These are phyloP conservation scores for Brachyhypopomus occidentalis DNA, from an alignment of 2,113 vertebrate species.

Conservation along the genomic window DNA sequence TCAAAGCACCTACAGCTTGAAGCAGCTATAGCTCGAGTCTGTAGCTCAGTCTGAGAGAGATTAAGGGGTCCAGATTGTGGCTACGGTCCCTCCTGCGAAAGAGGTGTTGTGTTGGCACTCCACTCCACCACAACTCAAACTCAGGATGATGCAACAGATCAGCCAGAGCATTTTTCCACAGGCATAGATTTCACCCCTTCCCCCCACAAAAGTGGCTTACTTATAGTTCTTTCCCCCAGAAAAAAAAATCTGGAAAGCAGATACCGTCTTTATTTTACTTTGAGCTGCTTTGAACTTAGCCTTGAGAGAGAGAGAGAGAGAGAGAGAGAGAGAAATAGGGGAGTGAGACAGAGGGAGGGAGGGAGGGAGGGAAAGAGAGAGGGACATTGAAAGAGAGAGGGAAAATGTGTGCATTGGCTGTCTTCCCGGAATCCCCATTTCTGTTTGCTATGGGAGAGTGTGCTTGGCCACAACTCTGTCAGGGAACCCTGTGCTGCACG, in stretches of 20 bases:
- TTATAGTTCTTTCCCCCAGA: slow-evolving; percentile 48
- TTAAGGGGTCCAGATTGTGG: neutral
- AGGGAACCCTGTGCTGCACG: slow-evolving; percentile 57
- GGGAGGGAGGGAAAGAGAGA: slow-evolving; percentile 23
- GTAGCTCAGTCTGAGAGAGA: neutral
- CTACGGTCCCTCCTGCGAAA: slow-evolving; percentile 17
- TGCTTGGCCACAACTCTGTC: slow-evolving; percentile 67
- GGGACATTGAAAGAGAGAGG: slow-evolving; percentile 41
- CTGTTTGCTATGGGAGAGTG: slow-evolving; percentile 63
- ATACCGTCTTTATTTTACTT: slow-evolving; percentile 53
- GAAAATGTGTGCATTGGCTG: slow-evolving; percentile 61
- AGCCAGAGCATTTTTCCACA: slow-evolving; percentile 46
- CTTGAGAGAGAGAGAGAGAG: slow-evolving; percentile 34
- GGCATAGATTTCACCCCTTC: slow-evolving; percentile 1
- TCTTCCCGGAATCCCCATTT: slow-evolving; percentile 60
- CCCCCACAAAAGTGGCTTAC: slow-evolving; percentile 22
- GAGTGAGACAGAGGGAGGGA: slow-evolving; percentile 28
- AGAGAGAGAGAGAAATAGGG: neutral
- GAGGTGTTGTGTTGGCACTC: neutral
- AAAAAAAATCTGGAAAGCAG: slow-evolving; percentile 53
- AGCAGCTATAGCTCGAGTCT: neutral
- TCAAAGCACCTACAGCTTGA: neutral
- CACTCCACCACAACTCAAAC: slow-evolving; percentile 36
- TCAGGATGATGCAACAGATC: slow-evolving; percentile 54
- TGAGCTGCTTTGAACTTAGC: slow-evolving; percentile 51